Evolutionary conservation across 2,113 vertebrate genomes (phyloP), one percentile per base, ranked within the genome.

Genomic region (Tinamus guttatus): DNA sequence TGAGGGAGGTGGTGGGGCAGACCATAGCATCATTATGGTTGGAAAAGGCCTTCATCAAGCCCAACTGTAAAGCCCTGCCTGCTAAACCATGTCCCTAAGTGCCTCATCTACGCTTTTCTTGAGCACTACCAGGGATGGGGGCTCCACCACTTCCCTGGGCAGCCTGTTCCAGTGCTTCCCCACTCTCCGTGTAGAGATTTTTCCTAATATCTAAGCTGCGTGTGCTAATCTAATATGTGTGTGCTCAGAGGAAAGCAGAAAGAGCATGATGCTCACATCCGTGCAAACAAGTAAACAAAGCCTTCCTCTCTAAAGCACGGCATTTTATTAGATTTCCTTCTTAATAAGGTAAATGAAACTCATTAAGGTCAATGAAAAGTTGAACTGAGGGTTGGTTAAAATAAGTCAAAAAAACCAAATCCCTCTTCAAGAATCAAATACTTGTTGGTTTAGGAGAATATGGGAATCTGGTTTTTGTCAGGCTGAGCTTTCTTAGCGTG

Each of bases 381-480:
- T 74, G n/a, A 59, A 75, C 32, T 8, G 28, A 71, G 13, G 19
- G 45, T 81, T 77, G 59, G 13, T 43, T 59, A 52, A 51, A 59
- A 19, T 14, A 30, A 34, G 81, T 17, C 13, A 11, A 25, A 49
- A 49, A 22, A 36, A 51, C 36, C 24, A 38, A 1, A 6, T 13
- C n/a, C 1, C 4, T 56, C 56, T 62, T 38, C 27, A 54, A 47
- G 28, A 45, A 25, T 43, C 18, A 60, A 41, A 51, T 5, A 0
- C 75, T n/a, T 25, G 18, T 40, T 34, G 15, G 28, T 45, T 7
- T n/a, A 58, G 65, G n/a, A 41, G 41, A 47, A 5, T 54, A 10
- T 0, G 1, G 14, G 15, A n/a, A 36, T 8, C 5, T 45, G 70
- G 0, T 1, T 74, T 84, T 22, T 15, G 80, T 71, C 76, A 43